Conservation (phyloP, 2,113 vertebrate species). For the Melospiza georgiana region DNA sequence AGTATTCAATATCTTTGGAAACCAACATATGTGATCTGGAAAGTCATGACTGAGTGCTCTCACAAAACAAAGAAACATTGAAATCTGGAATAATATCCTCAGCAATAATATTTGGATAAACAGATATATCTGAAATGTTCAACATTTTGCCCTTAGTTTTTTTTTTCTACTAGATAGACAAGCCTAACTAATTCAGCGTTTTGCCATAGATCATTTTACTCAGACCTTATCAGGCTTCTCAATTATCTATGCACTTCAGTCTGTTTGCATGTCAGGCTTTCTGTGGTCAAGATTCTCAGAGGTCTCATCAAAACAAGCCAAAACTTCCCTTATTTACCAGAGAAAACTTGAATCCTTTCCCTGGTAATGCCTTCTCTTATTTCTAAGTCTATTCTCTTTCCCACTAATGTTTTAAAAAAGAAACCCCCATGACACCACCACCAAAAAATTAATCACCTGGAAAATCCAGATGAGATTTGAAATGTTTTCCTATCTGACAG, state of each 20-base stretch:
- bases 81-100: not conserved
- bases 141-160: not conserved
- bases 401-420: not conserved
- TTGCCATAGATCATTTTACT: not conserved
- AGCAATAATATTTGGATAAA: not conserved
- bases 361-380: not conserved
- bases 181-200: not conserved
- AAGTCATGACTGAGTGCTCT: not conserved
- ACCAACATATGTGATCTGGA: accelerated
- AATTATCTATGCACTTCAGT: not conserved
- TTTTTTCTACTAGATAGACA: not conserved
- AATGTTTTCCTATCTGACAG: no score
- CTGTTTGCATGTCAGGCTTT: not conserved
- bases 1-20: not conserved
- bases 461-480: not conserved
- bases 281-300: not conserved
- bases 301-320: not conserved
- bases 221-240: not conserved
- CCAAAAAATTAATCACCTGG: not conserved
- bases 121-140: not conserved
- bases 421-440: not conserved
- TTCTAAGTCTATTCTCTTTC: not conserved
- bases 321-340: not conserved
- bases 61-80: not conserved
- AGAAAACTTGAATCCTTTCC: not conserved